Evolutionary conservation across 2,797 vertebrate species (phyloP), one percentile per base, ranked within the genome.

Genomic region (Chaenodraco wilsoni): DNA sequence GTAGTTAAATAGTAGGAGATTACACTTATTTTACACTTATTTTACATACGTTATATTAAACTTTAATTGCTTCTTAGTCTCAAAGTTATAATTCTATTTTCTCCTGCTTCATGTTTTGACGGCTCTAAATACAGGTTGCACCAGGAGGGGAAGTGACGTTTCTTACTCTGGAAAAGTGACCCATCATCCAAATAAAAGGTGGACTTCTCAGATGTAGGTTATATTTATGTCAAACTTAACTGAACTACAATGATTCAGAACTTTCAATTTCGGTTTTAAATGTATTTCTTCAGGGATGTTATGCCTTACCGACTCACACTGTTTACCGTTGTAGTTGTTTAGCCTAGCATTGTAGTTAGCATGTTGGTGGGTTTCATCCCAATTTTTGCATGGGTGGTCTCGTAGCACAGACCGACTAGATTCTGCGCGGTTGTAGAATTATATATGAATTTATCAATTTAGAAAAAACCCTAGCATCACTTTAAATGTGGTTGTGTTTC

Each of bases 361-460:
- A 45, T 55, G 58, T 54, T 67, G 51, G 69, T 52, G 0, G 33
- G n/a, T 57, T 62, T 54, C 48, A 50, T 72, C 84, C 84, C 65
- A 92, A 90, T 92, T 94, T 93, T 92, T 90, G 91, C 91, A 77
- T 94, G 91, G 86, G 83, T 87, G 92, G 93, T 93, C 93, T 90
- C 76, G 73, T 3, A 56, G 55, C 37, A 5, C 16, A 66, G 51
- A 15, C n/a, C 17, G 44, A 7, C 55, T 15, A 65, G 72, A 82
- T 65, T 75, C 65, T 87, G 80, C 74, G 44, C 57, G 57, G 65
- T 49, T 43, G 61, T 79, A 82, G 56, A 55, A 40, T 56, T 46
- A 15, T 56, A 11, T 60, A 48, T 41, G 19, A 65, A 50, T 37
- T 19, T 45, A 19, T 11, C 5, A 4, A 1, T 16, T 23, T 54